Conservation (phyloP, 2,113 vertebrate species). For the Nyctibius bracteatus region DNA sequence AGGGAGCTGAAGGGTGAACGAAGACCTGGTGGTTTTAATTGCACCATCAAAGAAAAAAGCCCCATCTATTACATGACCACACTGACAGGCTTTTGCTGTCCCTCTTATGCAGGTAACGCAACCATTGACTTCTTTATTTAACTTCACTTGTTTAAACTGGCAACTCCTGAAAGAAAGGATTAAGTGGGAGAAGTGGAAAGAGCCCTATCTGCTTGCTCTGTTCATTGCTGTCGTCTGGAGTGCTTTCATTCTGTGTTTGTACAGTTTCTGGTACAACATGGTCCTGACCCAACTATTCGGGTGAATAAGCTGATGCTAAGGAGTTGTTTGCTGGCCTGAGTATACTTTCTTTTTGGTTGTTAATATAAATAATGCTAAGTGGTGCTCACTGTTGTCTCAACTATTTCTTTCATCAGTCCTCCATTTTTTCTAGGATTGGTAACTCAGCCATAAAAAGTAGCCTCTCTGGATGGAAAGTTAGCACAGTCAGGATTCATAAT, state of each 20-base stretch:
- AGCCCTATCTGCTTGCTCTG: slow-evolving; percentile 15
- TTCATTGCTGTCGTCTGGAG: background rate
- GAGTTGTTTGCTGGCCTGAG: background rate
- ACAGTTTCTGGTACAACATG: slow-evolving; percentile 17
- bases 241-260: slow-evolving; percentile 34
- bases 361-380: background rate
- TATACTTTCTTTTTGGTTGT: background rate
- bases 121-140: slow-evolving; percentile 26
- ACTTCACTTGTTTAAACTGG: slow-evolving; percentile 22
- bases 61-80: background rate
- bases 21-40: background rate
- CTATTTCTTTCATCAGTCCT: background rate
- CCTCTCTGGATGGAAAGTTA: background rate
- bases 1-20: background rate
- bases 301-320: background rate
- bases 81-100: background rate
- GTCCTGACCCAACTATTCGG: background rate
- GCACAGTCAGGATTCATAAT: background rate
- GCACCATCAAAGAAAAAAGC: background rate
- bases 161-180: slow-evolving; percentile 43
- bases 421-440: background rate
- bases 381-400: background rate
- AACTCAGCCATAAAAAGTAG: background rate
- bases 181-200: slow-evolving; percentile 11
- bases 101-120: background rate